Percentiles rank a stretch among this genome's conserved stretches.
These are phyloP conservation scores for Poeciliopsis presidionis DNA, from an alignment of 2,797 vertebrate species.

Conservation along the genomic window DNA sequence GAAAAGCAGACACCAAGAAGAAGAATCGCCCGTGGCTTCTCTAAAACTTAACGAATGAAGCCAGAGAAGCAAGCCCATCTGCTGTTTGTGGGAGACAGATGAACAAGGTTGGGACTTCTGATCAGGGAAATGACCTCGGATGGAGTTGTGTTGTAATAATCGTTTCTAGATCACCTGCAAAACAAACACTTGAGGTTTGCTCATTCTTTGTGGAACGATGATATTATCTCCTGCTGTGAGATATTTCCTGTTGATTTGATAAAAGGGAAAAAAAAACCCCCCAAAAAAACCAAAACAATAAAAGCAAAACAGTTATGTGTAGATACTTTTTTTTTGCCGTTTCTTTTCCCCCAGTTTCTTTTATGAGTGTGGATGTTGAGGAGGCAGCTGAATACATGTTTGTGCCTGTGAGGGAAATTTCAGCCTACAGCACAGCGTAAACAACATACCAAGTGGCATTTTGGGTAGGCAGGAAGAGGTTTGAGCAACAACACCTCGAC, in stretches of 20 bases:
- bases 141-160: background rate
- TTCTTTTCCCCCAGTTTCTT: slow-evolving; percentile 6
- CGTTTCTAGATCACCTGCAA: background rate
- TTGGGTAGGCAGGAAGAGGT: slow-evolving; percentile 67
- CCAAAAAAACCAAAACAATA: background rate
- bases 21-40: slow-evolving; percentile 20
- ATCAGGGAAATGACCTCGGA: slow-evolving; percentile 25
- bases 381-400: slow-evolving; percentile 10
- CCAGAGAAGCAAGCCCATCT: slow-evolving; percentile 28
- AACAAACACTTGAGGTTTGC: slow-evolving; percentile 6
- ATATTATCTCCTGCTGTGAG: slow-evolving; percentile 25
- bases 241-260: slow-evolving; percentile 29
- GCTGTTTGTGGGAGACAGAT: background rate
- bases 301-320: background rate
- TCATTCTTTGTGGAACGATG: background rate
- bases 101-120: slow-evolving; percentile 23
- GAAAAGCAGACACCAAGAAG: slow-evolving; percentile 11
- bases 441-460: slow-evolving; percentile 53
- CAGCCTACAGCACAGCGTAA: slow-evolving; percentile 18
- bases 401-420: slow-evolving; percentile 16
- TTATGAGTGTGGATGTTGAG: background rate
- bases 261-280: background rate
- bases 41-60: slow-evolving; percentile 21
- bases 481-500: slow-evolving; percentile 49
- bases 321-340: background rate